phyloP scores from a whole-genome alignment of 2,888 invertebrate genomes.

The Andrena hattorfiana region DNA sequence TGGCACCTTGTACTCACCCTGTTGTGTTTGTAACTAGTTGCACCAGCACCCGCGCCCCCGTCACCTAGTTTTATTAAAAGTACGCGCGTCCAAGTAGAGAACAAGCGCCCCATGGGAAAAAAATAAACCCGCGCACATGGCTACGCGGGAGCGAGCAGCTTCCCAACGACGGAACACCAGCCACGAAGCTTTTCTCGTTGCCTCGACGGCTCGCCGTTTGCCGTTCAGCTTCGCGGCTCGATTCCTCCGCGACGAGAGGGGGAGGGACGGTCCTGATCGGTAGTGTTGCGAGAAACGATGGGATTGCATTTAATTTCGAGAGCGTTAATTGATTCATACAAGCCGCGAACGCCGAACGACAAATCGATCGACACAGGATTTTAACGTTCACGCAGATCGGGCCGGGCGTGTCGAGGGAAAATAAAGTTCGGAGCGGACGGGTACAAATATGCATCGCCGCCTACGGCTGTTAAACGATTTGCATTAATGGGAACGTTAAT shows the following conservation, averaged over 20 bases:
- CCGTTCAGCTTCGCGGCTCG: slow-evolving; percentile 20
- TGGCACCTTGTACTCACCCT: slow-evolving; percentile 44
- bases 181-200: too few relatives aligned
- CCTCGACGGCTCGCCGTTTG: too few relatives aligned
- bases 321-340: background rate
- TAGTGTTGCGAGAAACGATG: background rate
- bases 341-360: background rate
- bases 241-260: slow-evolving; percentile 9
- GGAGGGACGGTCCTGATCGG: background rate
- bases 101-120: slow-evolving; percentile 12
- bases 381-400: background rate
- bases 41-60: slow-evolving; percentile 33
- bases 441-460: background rate
- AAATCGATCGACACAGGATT: slow-evolving; percentile 1
- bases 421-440: background rate
- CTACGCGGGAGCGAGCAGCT: background rate
- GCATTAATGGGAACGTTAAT: slow-evolving; percentile 16
- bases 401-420: slow-evolving; percentile 1
- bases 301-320: background rate
- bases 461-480: slow-evolving; percentile 8
- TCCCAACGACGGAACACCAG: slow-evolving; percentile 8
- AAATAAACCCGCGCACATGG: slow-evolving; percentile 11
- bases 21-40: slow-evolving; percentile 54
- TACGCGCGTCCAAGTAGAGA: slow-evolving; percentile 1
- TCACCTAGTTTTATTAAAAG: slow-evolving; percentile 20